Evolutionary conservation across 2,888 invertebrate species (phyloP).

Genomic region (Chrysotoxum bicinctum): DNA sequence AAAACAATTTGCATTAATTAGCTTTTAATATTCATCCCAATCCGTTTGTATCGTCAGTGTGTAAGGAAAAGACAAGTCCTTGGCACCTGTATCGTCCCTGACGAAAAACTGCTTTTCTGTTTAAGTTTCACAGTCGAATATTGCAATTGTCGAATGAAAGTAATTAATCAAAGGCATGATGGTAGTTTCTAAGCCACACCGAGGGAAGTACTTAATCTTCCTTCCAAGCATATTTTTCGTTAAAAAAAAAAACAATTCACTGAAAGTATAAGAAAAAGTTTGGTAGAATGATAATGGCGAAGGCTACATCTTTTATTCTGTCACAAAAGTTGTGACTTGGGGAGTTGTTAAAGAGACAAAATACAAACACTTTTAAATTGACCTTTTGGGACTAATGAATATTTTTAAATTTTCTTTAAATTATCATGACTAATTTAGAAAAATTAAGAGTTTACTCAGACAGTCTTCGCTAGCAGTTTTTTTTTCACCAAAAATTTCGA

Average conservation of each 20-base stretch:
- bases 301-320: neutral
- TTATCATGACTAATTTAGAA: too few relatives aligned
- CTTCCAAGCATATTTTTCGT: too few relatives aligned
- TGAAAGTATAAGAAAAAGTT: neutral
- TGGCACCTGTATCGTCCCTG: neutral
- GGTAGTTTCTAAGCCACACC: neutral
- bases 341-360: neutral
- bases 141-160: slow-evolving; percentile 37
- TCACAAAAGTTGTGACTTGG: neutral
- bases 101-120: neutral
- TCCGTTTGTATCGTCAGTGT: neutral
- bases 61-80: neutral
- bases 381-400: neutral
- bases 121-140: slow-evolving; percentile 42
- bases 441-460: too few relatives aligned
- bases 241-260: too few relatives aligned
- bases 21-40: neutral
- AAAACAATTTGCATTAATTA: neutral
- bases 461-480: too few relatives aligned
- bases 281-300: neutral
- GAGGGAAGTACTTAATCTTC: neutral
- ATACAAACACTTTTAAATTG: neutral
- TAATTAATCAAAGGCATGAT: slow-evolving; percentile 54
- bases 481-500: too few relatives aligned
- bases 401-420: neutral